Conservation (phyloP, 2,888 invertebrate species). For the Tiliacea aurago region DNA sequence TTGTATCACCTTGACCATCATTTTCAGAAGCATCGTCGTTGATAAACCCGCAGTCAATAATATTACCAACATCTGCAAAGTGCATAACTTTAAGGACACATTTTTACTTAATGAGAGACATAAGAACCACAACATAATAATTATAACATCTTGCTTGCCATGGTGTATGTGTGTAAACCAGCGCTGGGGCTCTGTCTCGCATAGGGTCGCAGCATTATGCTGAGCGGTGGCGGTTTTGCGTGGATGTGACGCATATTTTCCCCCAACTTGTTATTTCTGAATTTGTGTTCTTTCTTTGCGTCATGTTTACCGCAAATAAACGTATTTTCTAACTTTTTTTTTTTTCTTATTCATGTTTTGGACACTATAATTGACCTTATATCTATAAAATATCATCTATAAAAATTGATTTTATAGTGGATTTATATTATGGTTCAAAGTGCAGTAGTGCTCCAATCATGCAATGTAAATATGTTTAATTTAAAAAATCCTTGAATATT, state of each 20-base stretch:
- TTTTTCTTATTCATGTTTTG: not conserved
- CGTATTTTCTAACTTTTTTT: too few relatives aligned
- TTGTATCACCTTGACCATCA: slow-evolving; percentile 74
- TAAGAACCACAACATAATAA: too few relatives aligned
- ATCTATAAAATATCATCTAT: too few relatives aligned
- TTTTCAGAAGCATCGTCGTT: slow-evolving; percentile 78
- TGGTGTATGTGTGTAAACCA: too few relatives aligned
- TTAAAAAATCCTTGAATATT: not conserved
- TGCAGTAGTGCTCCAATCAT: not conserved
- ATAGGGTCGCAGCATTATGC: too few relatives aligned
- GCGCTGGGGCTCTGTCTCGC: too few relatives aligned
- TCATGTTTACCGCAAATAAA: too few relatives aligned
- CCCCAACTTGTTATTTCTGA: too few relatives aligned
- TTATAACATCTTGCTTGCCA: too few relatives aligned
- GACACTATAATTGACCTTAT: not conserved
- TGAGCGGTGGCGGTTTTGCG: too few relatives aligned
- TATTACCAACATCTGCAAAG: slow-evolving; percentile 78
- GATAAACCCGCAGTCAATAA: slow-evolving; percentile 78
- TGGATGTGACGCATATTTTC: too few relatives aligned
- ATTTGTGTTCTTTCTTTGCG: too few relatives aligned
- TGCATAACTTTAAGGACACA: not conserved
- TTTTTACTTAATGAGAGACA: not conserved
- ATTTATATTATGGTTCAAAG: not conserved
- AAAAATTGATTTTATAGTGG: not conserved
- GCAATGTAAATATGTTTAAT: not conserved